Evolutionary conservation across 2,113 vertebrate species (phyloP).

Genomic region (Megaceryle torquata): DNA sequence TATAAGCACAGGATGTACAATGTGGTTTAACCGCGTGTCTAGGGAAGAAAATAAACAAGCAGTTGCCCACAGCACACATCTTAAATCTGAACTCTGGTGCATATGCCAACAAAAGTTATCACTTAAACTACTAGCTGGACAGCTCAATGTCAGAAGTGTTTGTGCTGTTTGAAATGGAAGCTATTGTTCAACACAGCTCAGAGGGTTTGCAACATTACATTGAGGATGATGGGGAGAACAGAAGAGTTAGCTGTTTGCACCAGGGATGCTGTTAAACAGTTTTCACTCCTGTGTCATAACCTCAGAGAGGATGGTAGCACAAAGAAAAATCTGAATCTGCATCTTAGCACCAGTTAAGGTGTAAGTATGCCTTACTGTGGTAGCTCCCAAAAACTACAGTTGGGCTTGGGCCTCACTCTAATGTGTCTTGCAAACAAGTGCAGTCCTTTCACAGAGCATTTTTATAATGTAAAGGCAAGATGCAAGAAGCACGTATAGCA

Average conservation of each 20-base stretch:
- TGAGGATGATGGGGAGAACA: background rate
- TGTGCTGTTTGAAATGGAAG: conserved; percentile 22
- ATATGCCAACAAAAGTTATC: conserved; percentile 51
- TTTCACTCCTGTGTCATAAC: background rate
- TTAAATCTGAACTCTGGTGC: conserved; percentile 24
- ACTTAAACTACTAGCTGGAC: background rate
- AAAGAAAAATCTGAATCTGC: background rate
- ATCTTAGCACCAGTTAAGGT: background rate
- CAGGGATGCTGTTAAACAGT: background rate
- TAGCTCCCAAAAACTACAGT: background rate
- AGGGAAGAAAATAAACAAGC: conserved; percentile 74
- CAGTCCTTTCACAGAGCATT: background rate
- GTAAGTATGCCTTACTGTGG: background rate
- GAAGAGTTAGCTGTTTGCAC: background rate
- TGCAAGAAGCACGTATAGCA: background rate
- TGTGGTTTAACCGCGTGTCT: conserved; percentile 69
- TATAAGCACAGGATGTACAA: conserved; percentile 74
- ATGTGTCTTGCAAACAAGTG: background rate
- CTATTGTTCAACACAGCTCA: background rate
- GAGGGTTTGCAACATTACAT: background rate
- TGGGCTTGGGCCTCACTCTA: background rate
- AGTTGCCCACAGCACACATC: conserved; percentile 67
- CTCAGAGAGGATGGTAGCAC: background rate
- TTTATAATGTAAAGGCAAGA: background rate
- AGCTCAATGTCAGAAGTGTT: conserved; percentile 1